A percentile compares a stretch with the other conserved stretches of the same genome.
Conservation (phyloP, 2,888 invertebrate genomes). For the Meta bourneti region DNA sequence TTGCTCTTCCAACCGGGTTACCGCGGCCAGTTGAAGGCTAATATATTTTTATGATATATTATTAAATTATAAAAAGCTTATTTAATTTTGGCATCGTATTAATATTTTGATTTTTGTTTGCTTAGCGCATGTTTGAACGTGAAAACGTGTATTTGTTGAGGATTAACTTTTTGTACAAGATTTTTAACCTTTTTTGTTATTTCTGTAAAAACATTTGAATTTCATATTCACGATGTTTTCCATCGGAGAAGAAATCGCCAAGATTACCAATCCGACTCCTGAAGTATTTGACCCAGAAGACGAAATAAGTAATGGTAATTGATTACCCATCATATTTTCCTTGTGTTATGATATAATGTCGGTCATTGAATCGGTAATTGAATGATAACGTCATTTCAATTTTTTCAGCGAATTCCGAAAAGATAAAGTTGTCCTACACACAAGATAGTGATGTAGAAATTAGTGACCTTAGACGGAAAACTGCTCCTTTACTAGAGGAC, state of each 20-base stretch:
- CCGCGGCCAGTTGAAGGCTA: no score
- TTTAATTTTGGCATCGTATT: no score
- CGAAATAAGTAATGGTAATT: conserved; percentile 58
- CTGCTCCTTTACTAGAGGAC: conserved; percentile 64
- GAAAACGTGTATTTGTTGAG: no score
- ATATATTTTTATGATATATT: no score
- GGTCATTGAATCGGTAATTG: no score
- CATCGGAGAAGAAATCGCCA: conserved; percentile 64
- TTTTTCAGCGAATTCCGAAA: neutral
- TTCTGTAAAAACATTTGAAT: no score
- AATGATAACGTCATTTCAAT: neutral
- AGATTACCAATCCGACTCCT: conserved; percentile 73
- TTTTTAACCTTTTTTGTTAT: no score
- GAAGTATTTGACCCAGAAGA: conserved; percentile 75
- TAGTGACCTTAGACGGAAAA: conserved; percentile 69
- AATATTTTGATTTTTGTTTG: no score
- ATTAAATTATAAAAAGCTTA: no score
- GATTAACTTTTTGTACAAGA: no score
- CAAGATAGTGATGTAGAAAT: conserved; percentile 12
- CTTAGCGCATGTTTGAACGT: no score
- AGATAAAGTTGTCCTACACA: neutral
- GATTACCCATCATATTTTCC: neutral
- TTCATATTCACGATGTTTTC: conserved; percentile 55
- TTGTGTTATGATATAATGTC: neutral
- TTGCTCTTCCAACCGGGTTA: no score